Evolutionary conservation across 92 coral and sea anemone species (phyloP), one percentile per base, ranked within the genome.

Genomic region (Meandrina meandrites): DNA sequence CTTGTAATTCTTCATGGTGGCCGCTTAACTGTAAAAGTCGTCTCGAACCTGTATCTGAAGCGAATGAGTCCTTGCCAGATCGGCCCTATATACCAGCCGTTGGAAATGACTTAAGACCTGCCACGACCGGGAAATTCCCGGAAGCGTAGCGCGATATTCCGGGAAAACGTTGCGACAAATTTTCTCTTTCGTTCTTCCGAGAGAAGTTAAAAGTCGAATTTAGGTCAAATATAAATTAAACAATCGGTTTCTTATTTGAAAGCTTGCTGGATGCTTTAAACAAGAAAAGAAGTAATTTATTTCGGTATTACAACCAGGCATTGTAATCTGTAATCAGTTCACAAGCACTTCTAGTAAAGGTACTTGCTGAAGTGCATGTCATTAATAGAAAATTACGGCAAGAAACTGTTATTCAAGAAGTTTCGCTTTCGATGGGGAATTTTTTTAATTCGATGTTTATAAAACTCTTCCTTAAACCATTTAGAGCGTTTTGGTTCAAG

Each of bases 1-100:
- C 73, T 92, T 93, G 54, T 60, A 69, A 24, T 76, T 74, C 31
- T 42, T 90, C 97, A 94, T 94, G 32, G 50, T 82, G 69, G n/a
- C 18, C 30, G 24, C 68, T 40, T 31, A 42, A 16, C 22, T 18
- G 28, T 37, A 19, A 22, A 24, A 3, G 21, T 40, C 28, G 66
- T 5, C 48, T 1, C 32, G 50, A 19, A 50, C 15, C n/a, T 50
- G 27, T 48, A 5, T 13, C 53, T 18, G 32, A 32, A 35, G 54
- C 35, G 22, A 72, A 21, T 83, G 87, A 73, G 13, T 16, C 66
- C 18, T 62, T 14, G 50, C 30, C 0, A 3, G 42, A 0, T 21
- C 8, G 28, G 27, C 15, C 47, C 48, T 31, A 31, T 54, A 50
- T 17, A 67, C 30, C 64, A 35, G 27, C 66, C 18, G 28, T 9